These are phyloP conservation scores for Sipha maydis DNA, from an alignment of 2,888 invertebrate genomes.

Conservation along the genomic window DNA sequence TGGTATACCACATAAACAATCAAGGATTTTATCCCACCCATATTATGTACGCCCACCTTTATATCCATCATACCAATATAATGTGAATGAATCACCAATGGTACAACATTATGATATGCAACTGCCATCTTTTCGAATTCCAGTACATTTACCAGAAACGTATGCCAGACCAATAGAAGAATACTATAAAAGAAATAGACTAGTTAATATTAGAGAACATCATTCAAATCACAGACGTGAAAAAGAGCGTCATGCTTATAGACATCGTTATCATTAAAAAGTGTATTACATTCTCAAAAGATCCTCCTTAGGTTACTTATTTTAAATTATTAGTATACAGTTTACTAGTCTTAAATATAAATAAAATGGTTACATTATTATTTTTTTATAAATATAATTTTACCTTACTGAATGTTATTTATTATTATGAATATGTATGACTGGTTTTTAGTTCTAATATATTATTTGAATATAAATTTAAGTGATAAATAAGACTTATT, in stretches of 20 bases:
- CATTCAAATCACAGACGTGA: slow-evolving; percentile 34
- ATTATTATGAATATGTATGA: slow-evolving; percentile 6
- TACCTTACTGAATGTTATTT: slow-evolving; percentile 18
- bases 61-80: slow-evolving; percentile 54
- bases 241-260: slow-evolving; percentile 24
- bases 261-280: slow-evolving; percentile 50
- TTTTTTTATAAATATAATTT: slow-evolving; percentile 19
- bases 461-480: neutral
- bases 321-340: slow-evolving; percentile 38
- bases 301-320: slow-evolving; percentile 50
- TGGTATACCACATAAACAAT: slow-evolving; percentile 44
- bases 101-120: slow-evolving; percentile 42
- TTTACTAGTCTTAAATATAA: slow-evolving; percentile 47
- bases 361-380: neutral
- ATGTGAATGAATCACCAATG: slow-evolving; percentile 32
- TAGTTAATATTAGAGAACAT: slow-evolving; percentile 34
- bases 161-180: slow-evolving; percentile 37
- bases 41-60: slow-evolving; percentile 42
- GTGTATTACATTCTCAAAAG: neutral
- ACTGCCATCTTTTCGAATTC: slow-evolving; percentile 33
- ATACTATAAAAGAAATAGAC: slow-evolving; percentile 49
- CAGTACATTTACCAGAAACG: slow-evolving; percentile 40
- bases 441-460: slow-evolving; percentile 33
- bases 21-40: slow-evolving; percentile 58
- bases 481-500: slow-evolving; percentile 23